Evolutionary conservation across 2,113 vertebrate species (phyloP), one percentile per base, ranked within the genome.

Genomic region (Galemys pyrenaicus): DNA sequence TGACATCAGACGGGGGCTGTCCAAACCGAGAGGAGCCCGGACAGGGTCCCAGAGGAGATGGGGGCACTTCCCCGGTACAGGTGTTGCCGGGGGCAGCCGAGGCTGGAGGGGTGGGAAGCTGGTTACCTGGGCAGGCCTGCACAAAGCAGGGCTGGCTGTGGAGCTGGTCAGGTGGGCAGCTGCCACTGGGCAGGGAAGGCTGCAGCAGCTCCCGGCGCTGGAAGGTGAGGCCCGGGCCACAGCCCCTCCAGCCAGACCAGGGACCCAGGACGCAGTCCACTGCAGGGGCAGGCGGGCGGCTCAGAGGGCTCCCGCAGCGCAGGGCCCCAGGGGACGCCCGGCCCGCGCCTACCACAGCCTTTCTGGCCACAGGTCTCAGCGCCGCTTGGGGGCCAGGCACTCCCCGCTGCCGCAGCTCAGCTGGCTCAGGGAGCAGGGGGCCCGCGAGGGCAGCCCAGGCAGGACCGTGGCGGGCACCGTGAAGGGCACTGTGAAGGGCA

Each of bases 211-310:
- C 98, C 60, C 98, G 98, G 95, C 97, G 98, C 2, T 99, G 98
- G 91, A 99, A 99, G 64, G 98, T 54, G 4, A 99, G 98, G 4
- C 99, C 99, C 24, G 99, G 97, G 8, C 99, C 99, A 46, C 99
- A 99, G n/a, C 96, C 91, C 19, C 99, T 99, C 99, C 99, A 99
- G 1, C 46, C 35, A 0, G 98, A 99, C 99, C 99, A 99, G 0
- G 96, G 85, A 0, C 98, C 98, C 97, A 99, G 96, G 87, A 98
- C 94, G 9, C 99, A 99, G 97, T 99, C 98, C 92, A 98, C 99
- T 99, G 97, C 35, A 1, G 19, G 80, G 20, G 22, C 22, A 35
- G 26, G 20, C 46, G 46, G 28, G 49, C 0, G 37, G 58, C 17
- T 94, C 73, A 73, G 75, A 74, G 54, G 10, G 8, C 46, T 4